Percentiles rank a stretch among this genome's conserved stretches.
Conservation (phyloP, 2,113 vertebrate genomes). For the Sigmodon hispidus region DNA sequence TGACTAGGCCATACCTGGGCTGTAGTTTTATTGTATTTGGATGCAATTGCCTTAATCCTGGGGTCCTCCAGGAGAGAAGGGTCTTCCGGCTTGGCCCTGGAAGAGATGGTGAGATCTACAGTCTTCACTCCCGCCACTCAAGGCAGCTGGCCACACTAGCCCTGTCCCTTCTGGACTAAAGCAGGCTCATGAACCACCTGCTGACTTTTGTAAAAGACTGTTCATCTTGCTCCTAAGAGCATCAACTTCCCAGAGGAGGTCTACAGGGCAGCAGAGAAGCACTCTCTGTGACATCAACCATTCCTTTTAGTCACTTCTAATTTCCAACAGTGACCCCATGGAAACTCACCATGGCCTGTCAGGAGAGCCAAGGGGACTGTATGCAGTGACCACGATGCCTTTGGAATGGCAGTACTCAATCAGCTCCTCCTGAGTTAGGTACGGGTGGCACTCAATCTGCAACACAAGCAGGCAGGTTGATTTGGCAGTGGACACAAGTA, state of each 20-base stretch:
- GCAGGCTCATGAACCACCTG: background rate
- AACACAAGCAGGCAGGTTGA: background rate
- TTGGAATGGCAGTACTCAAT: conserved; percentile 92
- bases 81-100: conserved; percentile 91
- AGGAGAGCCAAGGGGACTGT: conserved; percentile 96
- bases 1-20: conserved; percentile 88
- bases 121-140: rapidly evolving
- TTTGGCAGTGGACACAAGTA: background rate
- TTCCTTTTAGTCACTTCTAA: background rate
- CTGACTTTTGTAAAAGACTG: background rate
- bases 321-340: background rate
- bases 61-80: conserved; percentile 91
- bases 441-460: conserved; percentile 95
- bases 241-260: background rate
- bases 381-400: conserved; percentile 93
- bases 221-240: background rate
- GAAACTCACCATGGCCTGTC: conserved; percentile 93
- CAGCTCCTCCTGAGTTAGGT: conserved; percentile 94
- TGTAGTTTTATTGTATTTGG: conserved; percentile 90
- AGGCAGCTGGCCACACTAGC: background rate
- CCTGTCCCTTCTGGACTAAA: background rate
- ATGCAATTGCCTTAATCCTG: conserved; percentile 90
- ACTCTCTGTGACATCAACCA: background rate
- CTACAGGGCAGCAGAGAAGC: background rate
- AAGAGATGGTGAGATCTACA: background rate